Base-by-base conservation (phyloP, 2,113 vertebrate species). In the Ptilonorhynchus violaceus region DNA sequence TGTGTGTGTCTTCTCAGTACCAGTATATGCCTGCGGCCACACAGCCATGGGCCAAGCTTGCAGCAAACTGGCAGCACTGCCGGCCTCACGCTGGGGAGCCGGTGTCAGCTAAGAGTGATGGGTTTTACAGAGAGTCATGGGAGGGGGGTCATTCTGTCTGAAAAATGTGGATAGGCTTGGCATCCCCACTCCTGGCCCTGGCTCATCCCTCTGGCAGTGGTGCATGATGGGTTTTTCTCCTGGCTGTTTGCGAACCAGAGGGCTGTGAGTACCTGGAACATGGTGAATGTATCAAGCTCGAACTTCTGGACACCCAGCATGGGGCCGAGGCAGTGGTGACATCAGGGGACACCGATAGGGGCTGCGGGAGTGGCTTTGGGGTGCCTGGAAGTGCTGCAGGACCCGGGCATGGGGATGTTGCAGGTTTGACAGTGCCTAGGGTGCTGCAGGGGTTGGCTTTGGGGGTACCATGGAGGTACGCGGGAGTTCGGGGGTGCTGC, bases 11-110 rank as follows among this genome's bases (percentile, higher is more conserved):
- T 73, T 37, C 39, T 25, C 11, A 10, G 80, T 15, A 68, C 24
- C 13, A 10, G 49, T n/a, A 10, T 6, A 59, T n/a, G 19, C 47
- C 47, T 18, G 33, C 73, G 74, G 49, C 66, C 33, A 18, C 1
- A 3, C 39, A 24, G 73, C 6, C 2, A 44, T 2, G 80, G 63
- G 41, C 64, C 0, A 0, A 77, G 55, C 39, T 56, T 22, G 46
- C 4, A 6, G 53, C 58, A 64, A 42, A 62, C 24, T 2, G 10
- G 56, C 52, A n/a, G 41, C 1, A 1, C n/a, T 13, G 42, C 47
- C 0, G 0, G 46, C 27, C n/a, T 39, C 2, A 0, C 0, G 0
- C 35, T 28, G 69, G 39, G 58, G 33, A 52, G n/a, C 17, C 0
- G 4, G 22, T 8, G 46, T 18, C 9, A 6, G n/a, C 39, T 75